These are phyloP conservation scores for Galaxias olidus DNA, from an alignment of 2,797 vertebrate genomes.

Conservation along the genomic window DNA sequence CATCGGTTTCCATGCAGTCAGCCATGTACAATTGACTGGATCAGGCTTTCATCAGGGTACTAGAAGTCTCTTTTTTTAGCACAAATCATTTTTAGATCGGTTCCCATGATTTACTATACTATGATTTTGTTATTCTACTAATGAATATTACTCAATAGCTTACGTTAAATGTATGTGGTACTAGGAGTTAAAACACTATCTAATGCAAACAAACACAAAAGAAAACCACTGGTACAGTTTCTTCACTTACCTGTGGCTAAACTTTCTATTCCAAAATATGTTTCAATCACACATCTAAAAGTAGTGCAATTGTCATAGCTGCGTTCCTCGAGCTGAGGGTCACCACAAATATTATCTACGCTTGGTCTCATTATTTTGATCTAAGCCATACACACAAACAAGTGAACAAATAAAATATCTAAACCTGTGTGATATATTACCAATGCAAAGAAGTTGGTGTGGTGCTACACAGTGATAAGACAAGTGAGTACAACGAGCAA, in stretches of 20 bases:
- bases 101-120: neutral
- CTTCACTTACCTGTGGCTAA: slow-evolving; percentile 51
- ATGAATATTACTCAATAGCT: too few species aligned
- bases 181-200: neutral
- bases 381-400: neutral
- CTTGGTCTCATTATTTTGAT: too few species aligned
- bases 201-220: slow-evolving; percentile 25
- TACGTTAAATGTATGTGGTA: too few species aligned
- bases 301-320: slow-evolving; percentile 66
- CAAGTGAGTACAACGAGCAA: too few species aligned
- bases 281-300: neutral
- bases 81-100: slow-evolving; percentile 4
- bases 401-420: neutral
- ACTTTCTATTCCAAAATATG: slow-evolving; percentile 22
- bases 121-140: too few species aligned
- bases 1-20: slow-evolving; percentile 39
- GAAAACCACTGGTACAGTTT: slow-evolving; percentile 20
- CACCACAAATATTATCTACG: slow-evolving; percentile 18
- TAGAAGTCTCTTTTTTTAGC: neutral
- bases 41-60: slow-evolving; percentile 2
- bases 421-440: too few species aligned
- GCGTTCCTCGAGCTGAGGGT: slow-evolving; percentile 24
- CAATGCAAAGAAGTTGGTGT: too few species aligned
- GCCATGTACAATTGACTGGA: slow-evolving; percentile 16
- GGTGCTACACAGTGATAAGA: too few species aligned